phyloP scores from a whole-genome alignment of 2,797 vertebrate species.

The Lemur catta region DNA sequence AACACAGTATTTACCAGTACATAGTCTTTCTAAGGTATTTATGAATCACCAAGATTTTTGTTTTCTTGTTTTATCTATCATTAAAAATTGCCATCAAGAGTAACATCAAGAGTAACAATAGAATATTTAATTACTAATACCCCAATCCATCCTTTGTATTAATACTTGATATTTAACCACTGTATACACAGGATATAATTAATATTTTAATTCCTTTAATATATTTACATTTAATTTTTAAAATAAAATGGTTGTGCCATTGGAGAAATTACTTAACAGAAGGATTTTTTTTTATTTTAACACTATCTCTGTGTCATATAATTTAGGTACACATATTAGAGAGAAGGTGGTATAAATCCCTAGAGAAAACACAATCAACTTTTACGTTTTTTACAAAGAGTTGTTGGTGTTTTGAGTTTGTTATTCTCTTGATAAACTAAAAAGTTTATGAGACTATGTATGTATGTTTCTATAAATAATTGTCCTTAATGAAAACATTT shows the following conservation, averaged over 20 bases:
- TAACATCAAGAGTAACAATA: not conserved
- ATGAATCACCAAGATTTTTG: not conserved
- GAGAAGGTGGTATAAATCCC: not conserved
- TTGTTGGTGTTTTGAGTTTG: not conserved
- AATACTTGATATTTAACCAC: not conserved
- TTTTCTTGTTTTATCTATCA: not conserved
- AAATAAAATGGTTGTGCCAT: not conserved
- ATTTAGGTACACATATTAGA: not conserved
- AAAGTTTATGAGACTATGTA: not conserved
- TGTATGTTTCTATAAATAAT: not conserved
- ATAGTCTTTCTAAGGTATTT: not conserved
- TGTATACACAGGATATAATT: not conserved
- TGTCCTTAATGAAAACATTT: not conserved
- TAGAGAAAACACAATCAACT: not conserved
- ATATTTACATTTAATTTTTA: not conserved
- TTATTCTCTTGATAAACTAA: not conserved
- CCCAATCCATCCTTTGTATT: not conserved
- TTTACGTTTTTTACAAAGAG: not conserved
- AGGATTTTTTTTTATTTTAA: not conserved
- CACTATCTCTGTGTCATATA: not conserved
- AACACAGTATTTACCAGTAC: not conserved
- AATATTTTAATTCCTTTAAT: not conserved
- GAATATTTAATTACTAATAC: not conserved
- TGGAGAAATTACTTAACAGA: not conserved
- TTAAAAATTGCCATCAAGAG: not conserved